These are phyloP conservation scores for Tridacna crocea DNA, from an alignment of 2,888 invertebrate genomes.

Conservation along the genomic window DNA sequence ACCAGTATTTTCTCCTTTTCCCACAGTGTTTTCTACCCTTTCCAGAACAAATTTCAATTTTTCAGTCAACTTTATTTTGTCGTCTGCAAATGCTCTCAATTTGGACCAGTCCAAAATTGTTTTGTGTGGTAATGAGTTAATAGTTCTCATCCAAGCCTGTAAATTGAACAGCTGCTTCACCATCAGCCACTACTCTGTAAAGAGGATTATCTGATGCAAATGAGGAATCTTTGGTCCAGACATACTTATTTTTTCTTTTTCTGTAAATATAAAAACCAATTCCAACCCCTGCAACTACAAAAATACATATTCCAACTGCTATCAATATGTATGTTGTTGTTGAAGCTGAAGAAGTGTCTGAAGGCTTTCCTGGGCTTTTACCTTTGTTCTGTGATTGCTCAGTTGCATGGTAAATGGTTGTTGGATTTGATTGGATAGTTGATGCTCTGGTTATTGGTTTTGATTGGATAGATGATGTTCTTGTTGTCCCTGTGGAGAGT, in stretches of 20 bases:
- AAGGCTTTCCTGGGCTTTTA: background rate
- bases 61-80: no score
- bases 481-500: background rate
- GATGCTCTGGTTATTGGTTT: background rate
- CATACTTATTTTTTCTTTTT: background rate
- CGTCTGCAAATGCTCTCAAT: no score
- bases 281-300: background rate
- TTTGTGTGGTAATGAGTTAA: no score
- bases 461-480: background rate
- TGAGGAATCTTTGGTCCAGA: background rate
- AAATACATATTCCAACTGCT: conserved; percentile 18
- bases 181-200: conserved; percentile 9
- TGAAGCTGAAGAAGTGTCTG: background rate
- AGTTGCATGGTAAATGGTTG: background rate
- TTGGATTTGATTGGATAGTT: background rate
- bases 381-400: background rate
- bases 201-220: conserved; percentile 15
- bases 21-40: no score
- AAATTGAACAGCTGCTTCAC: conserved; percentile 20
- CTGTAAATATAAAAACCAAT: background rate
- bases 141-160: background rate
- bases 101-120: no score
- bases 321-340: background rate
- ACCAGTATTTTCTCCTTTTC: no score
- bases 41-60: no score